phyloP scores from a whole-genome alignment of 2,113 vertebrate genomes.

The Calypte anna region DNA sequence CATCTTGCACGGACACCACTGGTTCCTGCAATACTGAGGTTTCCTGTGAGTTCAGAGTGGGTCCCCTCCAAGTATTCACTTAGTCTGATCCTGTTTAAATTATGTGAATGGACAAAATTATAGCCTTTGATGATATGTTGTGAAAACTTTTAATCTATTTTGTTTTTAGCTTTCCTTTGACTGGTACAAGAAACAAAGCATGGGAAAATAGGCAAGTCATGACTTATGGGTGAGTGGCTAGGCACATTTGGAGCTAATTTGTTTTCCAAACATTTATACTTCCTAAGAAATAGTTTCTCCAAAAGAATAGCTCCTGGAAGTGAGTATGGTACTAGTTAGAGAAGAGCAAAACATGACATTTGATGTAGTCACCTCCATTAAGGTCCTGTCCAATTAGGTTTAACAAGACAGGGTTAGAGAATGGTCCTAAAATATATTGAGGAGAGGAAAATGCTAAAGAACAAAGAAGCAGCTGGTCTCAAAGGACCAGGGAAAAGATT shows the following conservation, averaged over 20 bases:
- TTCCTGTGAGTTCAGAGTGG: constrained; percentile 37
- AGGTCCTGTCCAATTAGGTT: constrained; percentile 39
- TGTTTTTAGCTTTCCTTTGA: constrained; percentile 50
- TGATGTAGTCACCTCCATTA: not conserved
- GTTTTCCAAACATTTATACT: constrained; percentile 62
- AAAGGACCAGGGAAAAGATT: constrained; percentile 28
- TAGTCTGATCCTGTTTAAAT: constrained; percentile 60
- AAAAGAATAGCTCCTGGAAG: constrained; percentile 46
- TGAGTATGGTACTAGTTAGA: not conserved
- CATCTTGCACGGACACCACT: not conserved
- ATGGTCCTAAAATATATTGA: not conserved
- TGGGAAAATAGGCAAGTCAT: constrained; percentile 50
- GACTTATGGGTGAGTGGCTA: constrained; percentile 44
- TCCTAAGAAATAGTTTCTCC: constrained; percentile 39
- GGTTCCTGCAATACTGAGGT: constrained; percentile 38
- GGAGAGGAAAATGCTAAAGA: constrained; percentile 29
- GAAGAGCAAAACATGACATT: constrained; percentile 29
- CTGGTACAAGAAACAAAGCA: constrained; percentile 51
- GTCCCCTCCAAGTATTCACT: constrained; percentile 23
- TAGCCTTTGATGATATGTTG: constrained; percentile 45
- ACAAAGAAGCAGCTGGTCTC: constrained; percentile 24
- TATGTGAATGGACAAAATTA: constrained; percentile 29
- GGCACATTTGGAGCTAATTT: constrained; percentile 66
- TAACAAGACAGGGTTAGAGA: constrained; percentile 27
- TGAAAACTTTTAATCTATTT: constrained; percentile 41